Evolutionary conservation across 2,113 vertebrate genomes (phyloP), one percentile per base, ranked within the genome.

Genomic region (Amphiprion percula): DNA sequence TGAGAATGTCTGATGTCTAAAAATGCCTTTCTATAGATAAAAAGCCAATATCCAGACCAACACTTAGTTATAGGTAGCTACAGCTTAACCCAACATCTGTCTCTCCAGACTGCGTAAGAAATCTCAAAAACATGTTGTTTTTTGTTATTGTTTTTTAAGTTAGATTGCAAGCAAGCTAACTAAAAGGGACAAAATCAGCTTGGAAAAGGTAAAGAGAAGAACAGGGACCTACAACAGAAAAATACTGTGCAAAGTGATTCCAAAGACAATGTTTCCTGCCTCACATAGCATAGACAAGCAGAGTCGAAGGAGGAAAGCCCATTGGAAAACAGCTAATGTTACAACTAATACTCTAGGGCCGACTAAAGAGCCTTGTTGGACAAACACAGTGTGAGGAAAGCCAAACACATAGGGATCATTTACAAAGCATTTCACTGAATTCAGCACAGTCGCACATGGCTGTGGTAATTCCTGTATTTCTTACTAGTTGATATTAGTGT

Each of bases 401-500:
- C 67, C 90, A 87, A 93, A 93, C 90, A 93, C 84, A 68, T 8
- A 77, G 74, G 80, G 74, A 90, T 92, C 79, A 77, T 84, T 92
- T 90, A 90, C 89, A 80, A 52, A 84, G 44, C 76, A 46, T 68
- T 77, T 77, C 78, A 70, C 80, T 85, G 54, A 59, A 79, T 82
- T 91, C 84, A 85, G 74, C 74, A 74, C 41, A 68, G 49, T 74
- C 1, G 14, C 73, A 70, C 63, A 56, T 68, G 69, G 60, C 72
- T 87, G 56, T 74, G 64, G 67, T 47, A 52, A 50, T 23, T 39
- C 66, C 30, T 49, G 17, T 59, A 39, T 4, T 49, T 64, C 67
- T 71, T 30, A 41, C 70, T 24, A 19, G 14, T 46, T 88, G 52
- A 67, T 46, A 47, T 17, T 66, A 60, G 30, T 74, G 16, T 44